Percentiles rank a stretch among this genome's conserved stretches.
phyloP scores from a whole-genome alignment of 2,888 invertebrate genomes.

The Acrocyrtus sp. region DNA sequence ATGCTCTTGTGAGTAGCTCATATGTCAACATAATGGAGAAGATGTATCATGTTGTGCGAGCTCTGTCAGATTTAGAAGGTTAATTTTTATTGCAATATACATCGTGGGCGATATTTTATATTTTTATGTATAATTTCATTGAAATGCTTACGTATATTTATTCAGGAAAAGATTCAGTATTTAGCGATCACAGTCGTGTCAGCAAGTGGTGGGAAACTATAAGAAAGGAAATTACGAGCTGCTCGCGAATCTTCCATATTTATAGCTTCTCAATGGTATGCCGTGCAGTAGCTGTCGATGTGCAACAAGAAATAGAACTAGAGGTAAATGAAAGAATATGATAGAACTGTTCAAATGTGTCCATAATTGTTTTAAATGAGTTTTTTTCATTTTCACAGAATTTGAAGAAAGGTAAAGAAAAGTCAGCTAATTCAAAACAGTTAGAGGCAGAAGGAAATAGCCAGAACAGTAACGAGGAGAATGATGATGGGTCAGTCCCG shows the following conservation, averaged over 20 bases:
- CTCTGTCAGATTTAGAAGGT: constrained; percentile 72
- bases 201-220: constrained; percentile 87
- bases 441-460: background rate
- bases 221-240: constrained; percentile 77
- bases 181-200: constrained; percentile 75
- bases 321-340: constrained; percentile 46
- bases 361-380: no score
- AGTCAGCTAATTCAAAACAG: background rate
- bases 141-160: background rate
- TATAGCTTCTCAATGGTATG: constrained; percentile 86
- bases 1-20: constrained; percentile 52
- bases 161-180: constrained; percentile 64
- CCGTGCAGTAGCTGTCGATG: constrained; percentile 75
- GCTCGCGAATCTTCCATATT: constrained; percentile 79
- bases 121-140: background rate
- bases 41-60: constrained; percentile 62
- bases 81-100: background rate
- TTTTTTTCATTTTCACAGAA: no score
- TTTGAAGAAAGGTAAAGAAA: background rate
- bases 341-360: no score
- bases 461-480: background rate
- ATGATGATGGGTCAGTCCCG: background rate
- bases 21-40: constrained; percentile 56
- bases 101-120: background rate
- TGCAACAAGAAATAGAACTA: constrained; percentile 66